phyloP scores from a whole-genome alignment of 2,113 vertebrate species.

The Vireo altiloquus region DNA sequence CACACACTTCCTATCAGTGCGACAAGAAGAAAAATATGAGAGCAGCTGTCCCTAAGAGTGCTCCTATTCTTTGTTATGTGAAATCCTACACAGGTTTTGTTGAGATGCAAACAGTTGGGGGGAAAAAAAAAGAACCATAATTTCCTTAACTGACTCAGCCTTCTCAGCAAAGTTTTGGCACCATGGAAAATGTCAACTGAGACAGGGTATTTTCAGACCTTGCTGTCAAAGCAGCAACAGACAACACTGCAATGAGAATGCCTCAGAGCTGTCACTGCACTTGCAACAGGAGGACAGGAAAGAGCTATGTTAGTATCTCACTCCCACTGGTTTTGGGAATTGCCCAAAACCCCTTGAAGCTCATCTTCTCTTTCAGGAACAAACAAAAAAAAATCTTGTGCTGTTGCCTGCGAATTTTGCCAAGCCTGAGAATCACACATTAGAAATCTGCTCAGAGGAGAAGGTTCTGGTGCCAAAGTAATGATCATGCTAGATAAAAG shows the following conservation, averaged over 20 bases:
- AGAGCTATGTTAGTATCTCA: background rate
- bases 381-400: background rate
- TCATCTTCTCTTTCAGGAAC: background rate
- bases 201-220: conserved; percentile 9
- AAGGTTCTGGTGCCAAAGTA: background rate
- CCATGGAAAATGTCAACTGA: background rate
- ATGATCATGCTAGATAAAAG: background rate
- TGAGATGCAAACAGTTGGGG: background rate
- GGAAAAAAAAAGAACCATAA: background rate
- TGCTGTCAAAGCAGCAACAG: background rate
- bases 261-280: background rate
- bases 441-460: background rate
- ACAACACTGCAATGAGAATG: background rate
- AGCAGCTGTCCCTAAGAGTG: background rate
- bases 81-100: background rate
- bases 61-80: background rate
- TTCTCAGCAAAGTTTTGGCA: background rate
- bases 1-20: background rate
- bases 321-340: background rate
- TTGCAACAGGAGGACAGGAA: conserved; percentile 17
- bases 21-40: background rate
- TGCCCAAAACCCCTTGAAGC: background rate
- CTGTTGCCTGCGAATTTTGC: background rate
- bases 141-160: background rate
- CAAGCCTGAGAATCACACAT: background rate